phyloP scores from a whole-genome alignment of 2,888 invertebrate genomes.

The Rhagonycha fulva region DNA sequence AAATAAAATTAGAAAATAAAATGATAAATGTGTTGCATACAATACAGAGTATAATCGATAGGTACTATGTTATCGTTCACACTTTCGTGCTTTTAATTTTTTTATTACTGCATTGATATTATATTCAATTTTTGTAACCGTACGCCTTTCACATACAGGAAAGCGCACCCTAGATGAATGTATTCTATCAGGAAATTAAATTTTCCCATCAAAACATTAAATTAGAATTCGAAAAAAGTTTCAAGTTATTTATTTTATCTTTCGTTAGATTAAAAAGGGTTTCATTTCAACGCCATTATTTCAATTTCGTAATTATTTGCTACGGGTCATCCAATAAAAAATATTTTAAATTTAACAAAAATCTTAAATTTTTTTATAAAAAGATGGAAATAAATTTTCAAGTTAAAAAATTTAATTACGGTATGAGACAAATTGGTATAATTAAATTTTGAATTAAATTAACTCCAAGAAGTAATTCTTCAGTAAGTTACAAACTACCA shows the following conservation, averaged over 20 bases:
- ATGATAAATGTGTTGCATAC: slow-evolving; percentile 24
- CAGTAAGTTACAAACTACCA: slow-evolving; percentile 24
- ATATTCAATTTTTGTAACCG: slow-evolving; percentile 11
- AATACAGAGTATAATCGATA: slow-evolving; percentile 18
- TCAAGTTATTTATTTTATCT: neutral
- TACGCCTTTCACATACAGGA: slow-evolving; percentile 10
- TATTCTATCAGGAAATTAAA: slow-evolving; percentile 19
- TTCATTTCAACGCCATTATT: neutral
- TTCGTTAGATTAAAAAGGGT: neutral
- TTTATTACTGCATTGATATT: slow-evolving; percentile 9
- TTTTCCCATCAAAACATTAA: neutral
- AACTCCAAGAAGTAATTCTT: slow-evolving; percentile 17
- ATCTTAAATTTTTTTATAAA: neutral
- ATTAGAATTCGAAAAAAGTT: neutral
- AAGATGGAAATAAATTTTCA: neutral
- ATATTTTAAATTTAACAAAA: neutral
- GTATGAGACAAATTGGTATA: slow-evolving; percentile 28
- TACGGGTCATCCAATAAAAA: neutral
- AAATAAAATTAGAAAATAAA: slow-evolving; percentile 27
- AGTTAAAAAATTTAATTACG: slow-evolving; percentile 14
- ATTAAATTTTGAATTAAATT: slow-evolving; percentile 26
- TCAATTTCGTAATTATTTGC: neutral
- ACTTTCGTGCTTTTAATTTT: neutral
- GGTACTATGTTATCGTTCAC: slow-evolving; percentile 3
- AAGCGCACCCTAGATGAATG: slow-evolving; percentile 7